A percentile compares a stretch with the other conserved stretches of the same genome.
Evolutionary conservation across 2,888 invertebrate genomes (phyloP).

Genomic region (Cybosia mesomella): DNA sequence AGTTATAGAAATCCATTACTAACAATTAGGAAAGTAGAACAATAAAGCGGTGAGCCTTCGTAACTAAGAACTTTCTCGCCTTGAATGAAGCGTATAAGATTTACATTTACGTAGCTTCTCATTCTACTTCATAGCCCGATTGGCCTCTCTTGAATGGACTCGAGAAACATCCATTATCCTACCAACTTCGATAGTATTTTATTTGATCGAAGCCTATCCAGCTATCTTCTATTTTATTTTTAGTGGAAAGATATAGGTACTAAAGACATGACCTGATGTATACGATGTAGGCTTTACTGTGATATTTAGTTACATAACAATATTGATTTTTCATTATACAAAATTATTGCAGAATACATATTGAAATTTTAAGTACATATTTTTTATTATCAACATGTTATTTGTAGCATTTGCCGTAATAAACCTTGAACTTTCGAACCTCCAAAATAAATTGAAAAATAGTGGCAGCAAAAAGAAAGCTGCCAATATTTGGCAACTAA

Average conservation of each 20-base stretch:
- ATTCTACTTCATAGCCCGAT: constrained; percentile 27
- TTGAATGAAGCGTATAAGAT: constrained; percentile 31
- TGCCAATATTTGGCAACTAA: too few species aligned
- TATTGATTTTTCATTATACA: neutral
- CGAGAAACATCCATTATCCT: neutral
- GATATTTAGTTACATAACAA: constrained; percentile 1
- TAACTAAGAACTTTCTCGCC: constrained; percentile 24
- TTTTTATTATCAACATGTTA: neutral
- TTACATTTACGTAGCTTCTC: constrained; percentile 23
- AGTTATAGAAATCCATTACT: constrained; percentile 24
- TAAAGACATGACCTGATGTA: neutral
- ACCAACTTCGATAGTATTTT: neutral
- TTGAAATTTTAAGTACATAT: neutral
- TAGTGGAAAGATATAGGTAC: neutral
- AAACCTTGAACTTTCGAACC: neutral
- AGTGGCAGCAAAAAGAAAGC: neutral
- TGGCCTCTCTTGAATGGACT: constrained; percentile 14
- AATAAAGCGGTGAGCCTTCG: constrained; percentile 11
- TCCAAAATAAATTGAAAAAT: neutral
- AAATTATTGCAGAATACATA: neutral
- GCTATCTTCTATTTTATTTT: neutral
- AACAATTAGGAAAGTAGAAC: constrained; percentile 26
- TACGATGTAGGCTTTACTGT: neutral
- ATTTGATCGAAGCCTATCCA: neutral
- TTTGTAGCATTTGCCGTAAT: neutral